Evolutionary conservation across 2,797 vertebrate species (phyloP), one percentile per base, ranked within the genome.

Genomic region (Glossophaga mutica): DNA sequence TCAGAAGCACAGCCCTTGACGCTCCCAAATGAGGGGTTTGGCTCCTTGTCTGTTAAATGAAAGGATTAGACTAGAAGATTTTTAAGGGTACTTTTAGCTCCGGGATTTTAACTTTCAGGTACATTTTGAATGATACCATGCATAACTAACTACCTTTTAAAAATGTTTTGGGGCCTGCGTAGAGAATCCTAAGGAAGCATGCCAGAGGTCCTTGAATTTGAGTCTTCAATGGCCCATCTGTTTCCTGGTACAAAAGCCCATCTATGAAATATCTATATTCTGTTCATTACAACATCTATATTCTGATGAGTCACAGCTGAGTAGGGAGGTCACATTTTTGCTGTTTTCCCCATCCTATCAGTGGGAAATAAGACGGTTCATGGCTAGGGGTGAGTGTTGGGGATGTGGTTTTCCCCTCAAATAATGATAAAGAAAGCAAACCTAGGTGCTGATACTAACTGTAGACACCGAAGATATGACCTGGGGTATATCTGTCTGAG

Each of bases 101-200:
- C 65, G 57, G 39, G 88, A 71, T 67, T 88, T 92, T 77, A 92
- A 74, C 94, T 94, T 79, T 84, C 91, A 91, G 78, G 77, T 88
- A 37, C 22, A 89, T 73, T 65, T 93, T 89, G 37, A 91, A 81
- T 83, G 50, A 87, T 42, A 37, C 39, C 42, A 71, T 55, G 65
- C 48, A n/a, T 79, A 55, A 37, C n/a, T 29, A 81, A 12, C 26
- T 89, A 32, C 26, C 46, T 67, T 91, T 92, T 73, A 57, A 74
- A 87, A 39, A 10, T 73, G 37, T 37, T 92, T 94, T 76, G 70
- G 59, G 1, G 5, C 76, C 65, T 55, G 74, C 34, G n/a, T 62
- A 70, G 65, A 68, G 95, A 93, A 44, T 70, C 37, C 39, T 59
- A 76, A 89, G 46, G 42, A 87, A 83, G 11, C 2, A 44, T 15